phyloP scores from a whole-genome alignment of 2,888 invertebrate species.

The Nasonia oneida region DNA sequence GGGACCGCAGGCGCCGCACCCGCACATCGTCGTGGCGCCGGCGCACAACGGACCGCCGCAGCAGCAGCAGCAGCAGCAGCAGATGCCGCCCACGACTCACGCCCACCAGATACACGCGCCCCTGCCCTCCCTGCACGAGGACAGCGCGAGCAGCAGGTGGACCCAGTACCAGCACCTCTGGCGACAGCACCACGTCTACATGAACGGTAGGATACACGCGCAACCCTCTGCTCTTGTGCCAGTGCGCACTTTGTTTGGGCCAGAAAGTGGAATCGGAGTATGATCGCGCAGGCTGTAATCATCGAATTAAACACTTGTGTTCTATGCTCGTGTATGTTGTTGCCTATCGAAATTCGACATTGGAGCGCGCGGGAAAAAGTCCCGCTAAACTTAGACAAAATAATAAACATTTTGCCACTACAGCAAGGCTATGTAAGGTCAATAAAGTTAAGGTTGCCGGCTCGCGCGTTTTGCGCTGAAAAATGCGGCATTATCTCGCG shows the following conservation, averaged over 20 bases:
- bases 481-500: constrained; percentile 51
- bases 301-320: neutral
- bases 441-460: constrained; percentile 56
- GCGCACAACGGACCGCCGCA: constrained; percentile 72
- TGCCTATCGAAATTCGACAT: neutral
- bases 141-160: constrained; percentile 83
- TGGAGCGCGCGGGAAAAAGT: neutral
- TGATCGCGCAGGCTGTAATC: neutral
- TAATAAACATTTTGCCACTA: constrained; percentile 14
- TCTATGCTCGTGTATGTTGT: too few species aligned
- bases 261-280: too few species aligned
- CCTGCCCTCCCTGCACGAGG: constrained; percentile 83
- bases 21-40: constrained; percentile 76
- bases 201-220: constrained; percentile 83
- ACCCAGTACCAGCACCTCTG: constrained; percentile 89
- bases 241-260: too few species aligned
- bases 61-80: constrained; percentile 72
- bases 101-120: constrained; percentile 85
- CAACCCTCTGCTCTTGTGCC: too few species aligned
- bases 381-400: neutral
- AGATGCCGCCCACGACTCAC: constrained; percentile 82
- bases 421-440: constrained; percentile 49
- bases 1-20: constrained; percentile 71
- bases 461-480: constrained; percentile 11
- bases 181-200: constrained; percentile 88